These are phyloP conservation scores for Drosophila mojavensis DNA, from an alignment of 1,140 invertebrate species.

Conservation along the genomic window DNA sequence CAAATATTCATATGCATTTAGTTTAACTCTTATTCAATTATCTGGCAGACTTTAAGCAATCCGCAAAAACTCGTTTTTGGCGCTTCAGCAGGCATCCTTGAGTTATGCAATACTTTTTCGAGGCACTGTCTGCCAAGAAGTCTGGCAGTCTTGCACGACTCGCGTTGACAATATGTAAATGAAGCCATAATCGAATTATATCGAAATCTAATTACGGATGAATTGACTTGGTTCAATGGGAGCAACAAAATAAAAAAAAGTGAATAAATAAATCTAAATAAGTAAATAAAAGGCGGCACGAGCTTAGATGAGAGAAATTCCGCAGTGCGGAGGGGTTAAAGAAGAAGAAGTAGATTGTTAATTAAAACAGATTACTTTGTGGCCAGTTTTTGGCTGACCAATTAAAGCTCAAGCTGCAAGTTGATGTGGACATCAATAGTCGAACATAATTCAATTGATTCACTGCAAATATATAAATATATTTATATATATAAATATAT, in stretches of 20 bases:
- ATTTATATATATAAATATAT: constrained; percentile 10
- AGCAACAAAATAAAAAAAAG: background rate
- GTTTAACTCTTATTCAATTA: too few relatives aligned
- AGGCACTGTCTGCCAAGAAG: constrained; percentile 40
- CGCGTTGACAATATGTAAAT: constrained; percentile 12
- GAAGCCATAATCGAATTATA: constrained; percentile 37
- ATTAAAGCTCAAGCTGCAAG: constrained; percentile 38
- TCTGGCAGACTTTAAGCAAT: background rate
- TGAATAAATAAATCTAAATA: background rate
- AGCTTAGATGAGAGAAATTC: constrained; percentile 52
- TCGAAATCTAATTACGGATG: constrained; percentile 51
- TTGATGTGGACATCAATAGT: constrained; percentile 47
- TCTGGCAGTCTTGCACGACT: constrained; percentile 23
- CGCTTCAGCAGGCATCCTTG: background rate
- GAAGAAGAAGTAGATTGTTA: constrained; percentile 44
- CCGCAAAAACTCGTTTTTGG: too few relatives aligned
- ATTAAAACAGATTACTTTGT: constrained; percentile 31
- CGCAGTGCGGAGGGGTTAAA: constrained; percentile 29
- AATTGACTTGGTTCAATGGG: constrained; percentile 20
- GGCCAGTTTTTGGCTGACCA: constrained; percentile 22
- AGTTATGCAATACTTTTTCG: constrained; percentile 36
- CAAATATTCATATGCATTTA: too few relatives aligned
- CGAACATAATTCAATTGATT: constrained; percentile 26
- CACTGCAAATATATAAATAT: constrained; percentile 11
- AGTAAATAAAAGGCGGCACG: constrained; percentile 42